Evolutionary conservation across 2,888 invertebrate species (phyloP), one percentile per base, ranked within the genome.

Genomic region (Anthophora plumipes): DNA sequence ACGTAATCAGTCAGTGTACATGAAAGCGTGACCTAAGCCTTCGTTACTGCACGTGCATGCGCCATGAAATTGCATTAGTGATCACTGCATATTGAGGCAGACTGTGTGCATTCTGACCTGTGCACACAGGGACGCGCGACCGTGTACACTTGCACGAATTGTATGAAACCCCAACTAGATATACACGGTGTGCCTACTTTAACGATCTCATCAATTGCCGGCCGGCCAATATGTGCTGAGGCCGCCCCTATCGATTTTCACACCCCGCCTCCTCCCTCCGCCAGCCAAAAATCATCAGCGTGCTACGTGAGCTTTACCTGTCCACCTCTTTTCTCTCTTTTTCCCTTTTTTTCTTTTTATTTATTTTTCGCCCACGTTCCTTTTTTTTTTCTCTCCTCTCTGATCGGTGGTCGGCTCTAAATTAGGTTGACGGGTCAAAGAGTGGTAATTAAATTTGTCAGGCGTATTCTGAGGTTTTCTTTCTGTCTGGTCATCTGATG

Each of bases 1-100:
- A 84, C 84, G 86, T 86, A 86, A 86, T 86, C 85, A 86, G 86
- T 86, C 80, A 70, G 80, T 63, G 74, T 75, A 81, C 68, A 83
- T 85, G 86, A 86, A 86, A 86, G 80, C 86, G 79, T 84, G 86
- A 84, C 83, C 86, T 85, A 85, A 85, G 86, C 86, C 86, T 87
- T 87, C 86, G 86, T 87, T 86, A 86, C 82, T 86, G 82, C 86
- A 84, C 82, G 76, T 85, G 81, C 81, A 84, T 67, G 75, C 80
- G 74, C 82, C 86, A 76, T 85, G 86, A 87, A 87, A 87, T 87
- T 85, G 86, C 86, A 85, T 87, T 87, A 87, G 85, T 61, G 86
- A 87, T 86, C 85, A 63, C 76, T 82, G 82, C 85, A 83, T 83
- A 86, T 86, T 79, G 86, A 83, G 82, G 81, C 78, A 25, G 76